These are phyloP conservation scores for Drosophila subquinaria DNA, from an alignment of 2,888 invertebrate genomes.

Conservation along the genomic window DNA sequence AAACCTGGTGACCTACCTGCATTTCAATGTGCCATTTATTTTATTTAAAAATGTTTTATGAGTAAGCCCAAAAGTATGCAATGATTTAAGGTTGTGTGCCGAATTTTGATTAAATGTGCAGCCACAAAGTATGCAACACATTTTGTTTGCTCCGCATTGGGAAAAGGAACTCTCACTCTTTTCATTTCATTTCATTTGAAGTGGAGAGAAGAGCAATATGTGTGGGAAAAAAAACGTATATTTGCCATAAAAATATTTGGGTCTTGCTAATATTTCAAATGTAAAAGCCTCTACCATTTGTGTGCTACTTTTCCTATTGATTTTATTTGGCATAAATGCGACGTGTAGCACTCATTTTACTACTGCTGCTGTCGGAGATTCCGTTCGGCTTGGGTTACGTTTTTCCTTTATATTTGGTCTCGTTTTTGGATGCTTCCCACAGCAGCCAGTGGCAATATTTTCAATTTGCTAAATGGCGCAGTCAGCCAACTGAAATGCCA, in stretches of 20 bases:
- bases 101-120: conserved; percentile 31
- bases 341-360: conserved; percentile 61
- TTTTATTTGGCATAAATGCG: conserved; percentile 78
- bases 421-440: conserved; percentile 21
- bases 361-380: conserved; percentile 35
- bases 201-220: not conserved
- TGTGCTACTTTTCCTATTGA: conserved; percentile 76
- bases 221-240: conserved; percentile 26
- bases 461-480: conserved; percentile 77
- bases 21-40: not conserved
- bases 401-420: conserved; percentile 37
- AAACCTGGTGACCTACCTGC: conserved; percentile 2
- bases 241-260: conserved; percentile 53
- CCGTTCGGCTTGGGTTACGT: conserved; percentile 42
- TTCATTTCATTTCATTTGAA: conserved; percentile 4
- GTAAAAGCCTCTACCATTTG: conserved; percentile 34
- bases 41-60: not conserved
- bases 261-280: conserved; percentile 74
- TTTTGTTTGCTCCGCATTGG: conserved; percentile 30
- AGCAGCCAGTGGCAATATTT: conserved; percentile 70
- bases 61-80: conserved; percentile 15
- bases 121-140: conserved; percentile 45
- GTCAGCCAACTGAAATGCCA: conserved; percentile 75
- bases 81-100: conserved; percentile 26
- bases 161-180: conserved; percentile 19